Conservation (phyloP, 2,113 vertebrate genomes). For the Tonatia bakeri region DNA sequence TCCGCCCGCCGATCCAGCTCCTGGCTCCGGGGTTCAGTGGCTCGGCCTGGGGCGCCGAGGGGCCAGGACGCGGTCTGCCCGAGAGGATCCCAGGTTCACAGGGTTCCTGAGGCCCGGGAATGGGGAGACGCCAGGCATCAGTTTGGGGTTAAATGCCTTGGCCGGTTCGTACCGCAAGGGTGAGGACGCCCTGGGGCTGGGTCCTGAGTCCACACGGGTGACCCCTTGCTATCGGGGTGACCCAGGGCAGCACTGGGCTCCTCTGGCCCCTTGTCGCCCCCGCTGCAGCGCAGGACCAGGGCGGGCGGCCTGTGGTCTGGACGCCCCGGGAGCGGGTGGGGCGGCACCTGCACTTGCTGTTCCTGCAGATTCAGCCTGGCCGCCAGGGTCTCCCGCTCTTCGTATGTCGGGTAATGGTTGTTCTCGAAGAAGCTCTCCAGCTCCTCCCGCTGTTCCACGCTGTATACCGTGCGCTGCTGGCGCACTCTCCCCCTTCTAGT, state of each 20-base stretch:
- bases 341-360: background rate
- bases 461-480: background rate
- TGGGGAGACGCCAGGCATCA: rapidly evolving
- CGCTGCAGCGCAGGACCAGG: rapidly evolving
- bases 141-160: too few species aligned
- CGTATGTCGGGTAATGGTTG: rapidly evolving
- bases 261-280: background rate
- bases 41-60: too few species aligned
- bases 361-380: rapidly evolving
- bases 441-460: rapidly evolving
- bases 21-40: too few species aligned
- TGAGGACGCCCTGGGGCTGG: too few species aligned
- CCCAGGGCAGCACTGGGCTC: background rate
- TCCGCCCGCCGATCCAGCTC: too few species aligned
- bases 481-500: rapidly evolving
- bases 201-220: too few species aligned
- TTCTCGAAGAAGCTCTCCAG: background rate
- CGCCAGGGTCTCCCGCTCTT: rapidly evolving
- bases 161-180: too few species aligned
- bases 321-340: rapidly evolving
- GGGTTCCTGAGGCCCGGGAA: background rate
- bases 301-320: too few species aligned
- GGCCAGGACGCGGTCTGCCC: too few species aligned
- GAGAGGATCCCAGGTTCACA: background rate
- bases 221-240: too few species aligned